phyloP scores from a whole-genome alignment of 1,140 invertebrate genomes.

The Planococcus citri region DNA sequence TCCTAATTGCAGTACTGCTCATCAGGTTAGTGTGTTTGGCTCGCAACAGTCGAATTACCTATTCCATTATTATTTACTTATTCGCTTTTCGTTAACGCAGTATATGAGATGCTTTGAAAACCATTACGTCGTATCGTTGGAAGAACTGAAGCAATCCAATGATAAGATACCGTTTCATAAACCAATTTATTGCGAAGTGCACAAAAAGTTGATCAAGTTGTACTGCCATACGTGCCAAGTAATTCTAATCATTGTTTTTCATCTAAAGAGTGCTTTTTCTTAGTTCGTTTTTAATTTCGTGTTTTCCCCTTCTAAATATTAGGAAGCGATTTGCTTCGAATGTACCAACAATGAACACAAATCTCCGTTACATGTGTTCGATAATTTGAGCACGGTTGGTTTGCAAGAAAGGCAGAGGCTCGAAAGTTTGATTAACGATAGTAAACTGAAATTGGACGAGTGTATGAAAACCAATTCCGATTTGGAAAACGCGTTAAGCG shows the following conservation, averaged over 20 bases:
- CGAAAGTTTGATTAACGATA: slow-evolving; percentile 53
- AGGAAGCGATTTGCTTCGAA: slow-evolving; percentile 63
- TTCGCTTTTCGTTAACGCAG: slow-evolving; percentile 24
- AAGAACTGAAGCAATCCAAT: slow-evolving; percentile 65
- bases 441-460: slow-evolving; percentile 53
- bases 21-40: slow-evolving; percentile 46
- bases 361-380: slow-evolving; percentile 62
- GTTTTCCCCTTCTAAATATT: background rate
- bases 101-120: slow-evolving; percentile 90
- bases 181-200: slow-evolving; percentile 62
- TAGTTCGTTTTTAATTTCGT: background rate
- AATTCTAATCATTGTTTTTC: slow-evolving; percentile 24
- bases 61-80: background rate
- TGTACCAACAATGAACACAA: slow-evolving; percentile 67
- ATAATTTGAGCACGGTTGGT: slow-evolving; percentile 59
- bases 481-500: slow-evolving; percentile 63
- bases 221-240: slow-evolving; percentile 72
- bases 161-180: slow-evolving; percentile 63
- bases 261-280: background rate
- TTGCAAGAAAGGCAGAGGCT: slow-evolving; percentile 61
- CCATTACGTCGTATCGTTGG: slow-evolving; percentile 75
- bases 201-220: slow-evolving; percentile 63
- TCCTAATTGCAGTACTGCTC: slow-evolving; percentile 82
- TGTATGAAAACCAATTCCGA: slow-evolving; percentile 60
- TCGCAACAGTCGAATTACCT: background rate